Base-by-base conservation (phyloP, 2,113 vertebrate genomes). In the Gambusia affinis region DNA sequence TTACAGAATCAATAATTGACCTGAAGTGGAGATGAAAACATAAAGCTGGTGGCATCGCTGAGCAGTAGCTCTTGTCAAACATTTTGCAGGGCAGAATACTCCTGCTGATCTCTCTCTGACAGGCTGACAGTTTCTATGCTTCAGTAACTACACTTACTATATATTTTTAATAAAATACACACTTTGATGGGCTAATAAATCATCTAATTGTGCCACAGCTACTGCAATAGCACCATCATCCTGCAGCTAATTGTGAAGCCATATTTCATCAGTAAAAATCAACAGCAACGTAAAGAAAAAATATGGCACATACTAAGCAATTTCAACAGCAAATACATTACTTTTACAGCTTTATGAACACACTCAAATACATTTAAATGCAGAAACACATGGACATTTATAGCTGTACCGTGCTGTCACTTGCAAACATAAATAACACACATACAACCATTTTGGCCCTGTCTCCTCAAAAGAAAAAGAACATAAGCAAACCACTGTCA, bases 21-120 rank as follows among this genome's bases (percentile, higher is more conserved):
- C 27, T 8, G 51, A 42, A 73, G 42, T 31, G 57, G 14, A 68
- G 17, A 44, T n/a, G 7, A 17, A 24, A 51, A 64, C 11, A 35
- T 15, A 28, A n/a, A 31, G 75, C 54, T 70, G 30, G 44, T n/a
- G 35, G 62, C 31, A 51, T 27, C 74, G 51, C 75, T 79, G 61
- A 67, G 42, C 8, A 71, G 67, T 5, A 47, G 60, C 60, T 75
- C 19, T 62, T 33, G 72, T 66, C 74, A 66, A 70, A 22, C 54
- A 70, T 62, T 37, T 75, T 11, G 4, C 65, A 35, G 72, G 77
- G 62, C 8, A 80, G 85, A 82, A 60, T 64, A 73, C 61, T 80
- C 68, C 69, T 69, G 71, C 80, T 77, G 64, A 62, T 39, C 27
- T 69, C 61, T 89, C 42, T 11, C 60, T 61, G 33, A 70, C 68